Conservation (phyloP, 1,140 invertebrate species). For the Aleiodes sp. region DNA sequence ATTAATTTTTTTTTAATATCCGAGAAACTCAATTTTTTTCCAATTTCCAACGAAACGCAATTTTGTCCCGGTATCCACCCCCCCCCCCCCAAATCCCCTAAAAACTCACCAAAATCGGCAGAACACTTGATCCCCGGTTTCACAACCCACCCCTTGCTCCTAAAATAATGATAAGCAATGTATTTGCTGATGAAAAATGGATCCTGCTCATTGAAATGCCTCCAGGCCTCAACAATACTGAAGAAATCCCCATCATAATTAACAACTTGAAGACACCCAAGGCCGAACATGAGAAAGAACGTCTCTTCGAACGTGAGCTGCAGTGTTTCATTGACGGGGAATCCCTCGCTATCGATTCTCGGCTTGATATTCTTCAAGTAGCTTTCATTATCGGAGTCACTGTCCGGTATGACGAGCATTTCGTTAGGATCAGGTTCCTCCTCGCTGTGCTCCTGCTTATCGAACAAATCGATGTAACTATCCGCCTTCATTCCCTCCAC, state of each 20-base stretch:
- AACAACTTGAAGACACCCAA: conserved; percentile 77
- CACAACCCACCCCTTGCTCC: conserved; percentile 89
- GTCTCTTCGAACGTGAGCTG: conserved; percentile 79
- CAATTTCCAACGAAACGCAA: too few species aligned
- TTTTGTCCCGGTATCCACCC: too few species aligned
- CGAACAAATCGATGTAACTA: conserved; percentile 29
- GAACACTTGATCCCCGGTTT: conserved; percentile 91
- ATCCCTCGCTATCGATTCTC: conserved; percentile 69
- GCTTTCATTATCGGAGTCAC: conserved; percentile 73
- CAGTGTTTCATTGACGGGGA: conserved; percentile 71
- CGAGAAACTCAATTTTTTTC: too few species aligned
- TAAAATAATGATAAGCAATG: conserved; percentile 86
- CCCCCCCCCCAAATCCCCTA: too few species aligned
- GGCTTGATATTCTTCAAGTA: conserved; percentile 72
- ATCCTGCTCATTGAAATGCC: conserved; percentile 70
- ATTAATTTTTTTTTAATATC: too few species aligned
- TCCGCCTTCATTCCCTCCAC: conserved; percentile 31
- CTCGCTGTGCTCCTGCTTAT: conserved; percentile 46
- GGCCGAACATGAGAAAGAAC: conserved; percentile 79
- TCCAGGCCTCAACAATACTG: conserved; percentile 71
- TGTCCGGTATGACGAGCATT: conserved; percentile 72
- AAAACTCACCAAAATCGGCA: conserved; percentile 82
- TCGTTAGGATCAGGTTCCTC: conserved; percentile 59
- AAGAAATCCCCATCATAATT: conserved; percentile 69
- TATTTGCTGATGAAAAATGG: conserved; percentile 78